Base-by-base conservation (phyloP, 2,888 invertebrate species). In the Lamellibrachia columna region DNA sequence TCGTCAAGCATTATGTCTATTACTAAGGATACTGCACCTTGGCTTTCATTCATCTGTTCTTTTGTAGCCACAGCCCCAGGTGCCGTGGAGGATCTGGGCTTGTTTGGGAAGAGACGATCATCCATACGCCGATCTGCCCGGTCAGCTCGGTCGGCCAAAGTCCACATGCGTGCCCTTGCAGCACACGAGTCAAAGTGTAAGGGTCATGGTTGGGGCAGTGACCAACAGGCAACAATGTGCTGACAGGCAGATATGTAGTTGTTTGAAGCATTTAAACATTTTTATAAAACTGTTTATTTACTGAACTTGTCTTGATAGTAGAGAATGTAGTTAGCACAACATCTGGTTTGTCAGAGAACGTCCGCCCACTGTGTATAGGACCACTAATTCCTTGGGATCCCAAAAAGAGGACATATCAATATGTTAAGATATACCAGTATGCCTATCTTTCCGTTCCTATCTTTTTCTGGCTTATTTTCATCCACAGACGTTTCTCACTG, bases 51-150 rank as follows among this genome's bases (percentile, higher is more conserved):
- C 11, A 11, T 91, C 11, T 91, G 15, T 58, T 15, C 58, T 60
- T 28, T 96, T 97, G 8, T 96, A 98, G 98, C 98, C 94, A 97
- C 97, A 91, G 97, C 97, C 95, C 97, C 97, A 52, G 97, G 97
- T 92, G 97, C 97, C 95, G 96, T 97, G 52, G 98, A 98, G 95
- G 98, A 98, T 94, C 96, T 97, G 93, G 97, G 97, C 52, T 93
- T 96, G 93, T 98, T 98, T 95, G 98, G 98, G 95, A 97, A 98
- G 93, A 97, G 98, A 95, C 98, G 98, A 96, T 98, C 98, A 7
- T 98, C 98, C 90, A 97, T 98, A 3, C 97, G 98, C 95, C 97
- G 98, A 93, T 98, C 98, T 0, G 98, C 98, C 0, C 97, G 98
- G 94, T 97, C 95, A 53, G 95, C 95, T 2, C 93, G 75, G 75